Conservation (phyloP, 2,113 vertebrate species). For the Myiozetetes cayanensis region DNA sequence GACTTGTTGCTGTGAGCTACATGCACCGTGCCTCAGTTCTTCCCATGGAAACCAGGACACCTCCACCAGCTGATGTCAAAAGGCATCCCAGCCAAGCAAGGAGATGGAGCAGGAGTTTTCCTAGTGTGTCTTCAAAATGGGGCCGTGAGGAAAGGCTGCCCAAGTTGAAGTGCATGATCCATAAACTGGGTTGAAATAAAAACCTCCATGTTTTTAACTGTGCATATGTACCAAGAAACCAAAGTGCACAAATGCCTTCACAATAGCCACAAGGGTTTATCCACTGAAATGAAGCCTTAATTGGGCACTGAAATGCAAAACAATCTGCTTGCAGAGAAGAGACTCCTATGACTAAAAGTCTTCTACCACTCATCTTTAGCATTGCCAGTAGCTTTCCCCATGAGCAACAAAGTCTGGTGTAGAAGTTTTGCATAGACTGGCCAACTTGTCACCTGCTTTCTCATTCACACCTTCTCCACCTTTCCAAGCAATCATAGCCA, state of each 20-base stretch:
- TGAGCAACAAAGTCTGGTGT: background rate
- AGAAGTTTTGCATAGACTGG: background rate
- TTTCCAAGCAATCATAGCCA: background rate
- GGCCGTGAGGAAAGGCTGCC: background rate
- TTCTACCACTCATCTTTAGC: background rate
- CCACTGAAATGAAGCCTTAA: background rate
- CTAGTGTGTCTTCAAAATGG: background rate
- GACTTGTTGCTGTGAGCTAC: background rate
- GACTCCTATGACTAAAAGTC: background rate
- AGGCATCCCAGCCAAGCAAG: background rate
- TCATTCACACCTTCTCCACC: background rate
- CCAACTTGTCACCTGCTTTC: background rate
- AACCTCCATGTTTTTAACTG: background rate
- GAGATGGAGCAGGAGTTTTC: background rate
- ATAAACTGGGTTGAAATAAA: background rate
- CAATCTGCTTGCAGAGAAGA: background rate
- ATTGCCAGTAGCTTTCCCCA: background rate
- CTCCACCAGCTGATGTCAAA: background rate
- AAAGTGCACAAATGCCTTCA: background rate
- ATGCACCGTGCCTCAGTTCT: background rate
- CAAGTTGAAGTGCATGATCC: background rate
- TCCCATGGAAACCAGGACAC: background rate
- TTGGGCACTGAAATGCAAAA: background rate
- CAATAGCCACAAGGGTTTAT: background rate
- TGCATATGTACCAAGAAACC: background rate